Percentiles rank a stretch among this genome's conserved stretches.
Conservation (phyloP, 2,888 invertebrate genomes). For the Philhelius pedissequus region DNA sequence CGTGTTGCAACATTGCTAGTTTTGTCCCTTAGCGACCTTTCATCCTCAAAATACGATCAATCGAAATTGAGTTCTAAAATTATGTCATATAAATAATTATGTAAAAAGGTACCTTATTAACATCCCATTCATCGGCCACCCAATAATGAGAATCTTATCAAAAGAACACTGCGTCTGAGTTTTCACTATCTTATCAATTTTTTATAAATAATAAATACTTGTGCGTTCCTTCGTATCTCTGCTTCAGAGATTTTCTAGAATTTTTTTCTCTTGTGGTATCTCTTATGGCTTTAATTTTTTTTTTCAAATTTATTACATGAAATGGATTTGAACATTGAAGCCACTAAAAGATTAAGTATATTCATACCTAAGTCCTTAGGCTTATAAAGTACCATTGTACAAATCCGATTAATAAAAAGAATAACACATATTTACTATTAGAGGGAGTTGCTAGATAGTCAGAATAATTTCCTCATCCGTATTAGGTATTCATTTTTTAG, state of each 20-base stretch:
- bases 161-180: neutral
- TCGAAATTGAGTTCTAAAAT: neutral
- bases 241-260: neutral
- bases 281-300: neutral
- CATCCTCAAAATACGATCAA: neutral
- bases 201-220: neutral
- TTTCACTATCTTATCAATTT: neutral
- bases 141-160: neutral
- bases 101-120: neutral
- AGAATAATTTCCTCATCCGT: too few species aligned
- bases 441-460: too few species aligned
- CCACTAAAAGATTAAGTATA: neutral
- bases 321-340: neutral
- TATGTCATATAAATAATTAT: neutral
- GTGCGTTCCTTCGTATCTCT: neutral
- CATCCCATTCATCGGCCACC: neutral
- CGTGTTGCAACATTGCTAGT: neutral
- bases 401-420: neutral
- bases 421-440: neutral
- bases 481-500: too few species aligned
- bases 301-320: neutral
- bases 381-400: neutral
- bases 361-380: neutral
- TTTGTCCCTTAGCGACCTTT: too few species aligned
- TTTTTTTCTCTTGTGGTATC: too few species aligned